These are phyloP conservation scores for Plusia festucae DNA, from an alignment of 2,888 invertebrate species.

Conservation along the genomic window DNA sequence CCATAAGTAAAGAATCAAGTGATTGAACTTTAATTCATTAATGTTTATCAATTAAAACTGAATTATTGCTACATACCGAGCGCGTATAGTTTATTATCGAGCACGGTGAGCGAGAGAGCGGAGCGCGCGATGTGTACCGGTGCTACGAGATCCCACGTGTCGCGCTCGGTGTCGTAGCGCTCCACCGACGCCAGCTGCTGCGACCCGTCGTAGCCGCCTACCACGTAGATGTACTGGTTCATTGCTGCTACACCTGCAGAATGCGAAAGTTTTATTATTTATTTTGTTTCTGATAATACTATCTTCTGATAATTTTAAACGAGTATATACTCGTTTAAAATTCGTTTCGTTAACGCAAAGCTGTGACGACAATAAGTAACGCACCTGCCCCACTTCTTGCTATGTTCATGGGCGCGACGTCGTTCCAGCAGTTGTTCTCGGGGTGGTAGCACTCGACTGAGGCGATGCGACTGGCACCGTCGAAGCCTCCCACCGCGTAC, in stretches of 20 bases:
- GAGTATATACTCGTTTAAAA: no score
- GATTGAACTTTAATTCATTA: neutral
- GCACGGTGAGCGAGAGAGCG: conserved; percentile 95
- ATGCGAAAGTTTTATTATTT: neutral
- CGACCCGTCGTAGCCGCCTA: conserved; percentile 97
- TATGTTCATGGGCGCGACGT: conserved; percentile 93
- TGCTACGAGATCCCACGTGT: conserved; percentile 94
- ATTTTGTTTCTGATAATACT: no score
- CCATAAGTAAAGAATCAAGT: neutral
- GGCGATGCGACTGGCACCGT: conserved; percentile 93
- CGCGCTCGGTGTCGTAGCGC: conserved; percentile 94
- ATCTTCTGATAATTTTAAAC: no score
- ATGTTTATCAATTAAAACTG: no score
- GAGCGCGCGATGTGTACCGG: conserved; percentile 95
- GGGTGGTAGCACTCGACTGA: conserved; percentile 98
- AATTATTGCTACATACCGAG: conserved; percentile 92
- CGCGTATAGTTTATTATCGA: conserved; percentile 96
- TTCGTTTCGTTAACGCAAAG: no score
- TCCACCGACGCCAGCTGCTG: conserved; percentile 95
- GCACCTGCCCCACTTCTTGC: conserved; percentile 95
- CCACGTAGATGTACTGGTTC: conserved; percentile 96
- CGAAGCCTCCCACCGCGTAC: conserved; percentile 97
- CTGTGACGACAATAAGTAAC: no score
- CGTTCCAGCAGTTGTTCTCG: conserved; percentile 96
- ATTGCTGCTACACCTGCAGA: conserved; percentile 93